These are phyloP conservation scores for Metacarcinus magister DNA, from an alignment of 2,888 invertebrate species.

Conservation along the genomic window DNA sequence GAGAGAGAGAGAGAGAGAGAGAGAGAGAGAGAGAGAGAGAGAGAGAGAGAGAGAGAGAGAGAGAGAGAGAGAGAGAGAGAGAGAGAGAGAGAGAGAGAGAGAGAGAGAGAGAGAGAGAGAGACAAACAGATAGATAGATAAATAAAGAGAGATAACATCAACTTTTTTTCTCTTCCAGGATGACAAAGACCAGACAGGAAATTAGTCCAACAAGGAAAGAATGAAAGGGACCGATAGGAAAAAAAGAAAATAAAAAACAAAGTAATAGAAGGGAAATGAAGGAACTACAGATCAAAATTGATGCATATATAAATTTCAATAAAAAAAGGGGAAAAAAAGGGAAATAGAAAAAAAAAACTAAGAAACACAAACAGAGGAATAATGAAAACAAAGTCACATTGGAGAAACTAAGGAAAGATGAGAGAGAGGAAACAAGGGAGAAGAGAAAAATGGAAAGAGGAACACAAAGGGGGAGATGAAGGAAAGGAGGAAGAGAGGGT, in stretches of 20 bases:
- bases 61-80: background rate
- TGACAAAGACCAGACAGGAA: background rate
- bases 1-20: background rate
- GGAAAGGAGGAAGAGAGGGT: background rate
- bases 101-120: background rate
- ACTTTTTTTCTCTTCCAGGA: background rate
- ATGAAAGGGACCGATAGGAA: background rate
- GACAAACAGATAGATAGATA: background rate
- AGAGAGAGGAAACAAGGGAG: background rate
- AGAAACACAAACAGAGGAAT: background rate
- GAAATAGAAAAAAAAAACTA: background rate
- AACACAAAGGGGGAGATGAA: background rate
- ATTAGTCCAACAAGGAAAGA: background rate
- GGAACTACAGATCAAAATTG: background rate
- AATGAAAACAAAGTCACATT: background rate
- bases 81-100: conserved; percentile 21
- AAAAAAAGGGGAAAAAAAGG: background rate
- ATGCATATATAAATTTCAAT: background rate
- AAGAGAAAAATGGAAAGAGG: background rate
- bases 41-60: background rate
- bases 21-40: background rate
- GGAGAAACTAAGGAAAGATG: background rate
- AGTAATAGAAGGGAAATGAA: background rate
- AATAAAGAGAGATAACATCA: background rate
- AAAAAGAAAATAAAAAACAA: background rate